phyloP scores from a whole-genome alignment of 2,888 invertebrate species.

The Monopis laevigella region DNA sequence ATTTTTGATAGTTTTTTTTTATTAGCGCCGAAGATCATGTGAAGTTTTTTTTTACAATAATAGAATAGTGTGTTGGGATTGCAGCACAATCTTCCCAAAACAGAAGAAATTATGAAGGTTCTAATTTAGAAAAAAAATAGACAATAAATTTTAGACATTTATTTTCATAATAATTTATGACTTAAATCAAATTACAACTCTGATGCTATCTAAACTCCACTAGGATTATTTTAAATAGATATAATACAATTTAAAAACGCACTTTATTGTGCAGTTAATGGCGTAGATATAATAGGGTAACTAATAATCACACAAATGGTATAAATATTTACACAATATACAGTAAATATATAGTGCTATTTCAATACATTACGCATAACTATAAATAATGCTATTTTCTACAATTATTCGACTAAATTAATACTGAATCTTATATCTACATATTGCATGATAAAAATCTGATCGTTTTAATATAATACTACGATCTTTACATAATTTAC shows the following conservation, averaged over 20 bases:
- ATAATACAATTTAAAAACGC: neutral
- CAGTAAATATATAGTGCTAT: too few relatives aligned
- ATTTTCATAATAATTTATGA: conserved; percentile 10
- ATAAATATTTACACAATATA: conserved; percentile 46
- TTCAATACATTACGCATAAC: conserved; percentile 26
- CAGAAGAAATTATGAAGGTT: too few relatives aligned
- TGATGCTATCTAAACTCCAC: neutral
- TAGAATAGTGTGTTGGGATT: too few relatives aligned
- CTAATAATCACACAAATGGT: conserved; percentile 26
- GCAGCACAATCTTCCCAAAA: too few relatives aligned
- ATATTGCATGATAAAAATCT: conserved; percentile 67
- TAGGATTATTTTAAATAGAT: neutral
- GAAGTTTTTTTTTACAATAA: too few relatives aligned
- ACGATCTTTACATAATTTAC: conserved; percentile 9
- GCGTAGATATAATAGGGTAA: neutral
- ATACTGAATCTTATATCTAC: conserved; percentile 60
- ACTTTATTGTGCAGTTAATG: neutral
- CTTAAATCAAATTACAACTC: too few relatives aligned
- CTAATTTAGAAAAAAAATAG: too few relatives aligned
- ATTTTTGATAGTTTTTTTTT: too few relatives aligned
- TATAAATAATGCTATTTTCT: conserved; percentile 45
- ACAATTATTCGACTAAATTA: conserved; percentile 57
- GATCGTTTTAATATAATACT: conserved; percentile 48
- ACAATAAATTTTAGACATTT: too few relatives aligned
- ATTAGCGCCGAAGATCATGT: too few relatives aligned